Evolutionary conservation across 2,113 vertebrate species (phyloP), one percentile per base, ranked within the genome.

Genomic region (Acrocephalus kingi): DNA sequence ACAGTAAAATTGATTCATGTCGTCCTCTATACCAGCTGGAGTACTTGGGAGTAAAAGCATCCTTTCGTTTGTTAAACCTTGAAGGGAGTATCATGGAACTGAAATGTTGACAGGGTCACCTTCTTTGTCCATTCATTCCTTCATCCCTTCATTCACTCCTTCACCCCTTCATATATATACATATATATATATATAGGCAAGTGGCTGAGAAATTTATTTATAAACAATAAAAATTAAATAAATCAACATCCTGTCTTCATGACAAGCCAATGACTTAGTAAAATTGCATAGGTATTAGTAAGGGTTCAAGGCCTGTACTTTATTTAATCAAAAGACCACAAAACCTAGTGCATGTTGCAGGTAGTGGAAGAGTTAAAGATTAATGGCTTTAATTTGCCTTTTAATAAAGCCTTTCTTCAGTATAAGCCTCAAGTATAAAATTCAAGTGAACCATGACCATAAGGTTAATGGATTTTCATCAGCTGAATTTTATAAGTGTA

Each of bases 391-490:
- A 98, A 98, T 98, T 98, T 98, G 93, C 96, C 89, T 97, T 98
- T 97, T 98, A 97, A 96, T 98, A 97, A 89, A 97, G 96, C 96
- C 96, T 94, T 97, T 97, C 97, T 96, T 96, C 89, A 97, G 94
- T 98, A 97, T 97, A 97, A 97, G 93, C 97, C 94, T 97, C 74
- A 93, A 97, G 93, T 97, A 97, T 97, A 97, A 98, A 97, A 97
- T 94, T 87, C 95, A 95, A 97, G 91, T 98, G 98, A 98, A 98
- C 97, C 96, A 74, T 97, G 97, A 90, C 97, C 87, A 72, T 90
- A 89, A 98, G 97, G 97, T 98, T 98, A 98, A 98, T 98, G 96
- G 97, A 96, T 98, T 98, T 98, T 98, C 96, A 97, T 97, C 98
- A 97, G 97, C 96, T 97, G 96, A 96, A 96, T 97, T 98, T 98